Conservation (phyloP, 1,140 invertebrate species). For the Tetraneura akinire region DNA sequence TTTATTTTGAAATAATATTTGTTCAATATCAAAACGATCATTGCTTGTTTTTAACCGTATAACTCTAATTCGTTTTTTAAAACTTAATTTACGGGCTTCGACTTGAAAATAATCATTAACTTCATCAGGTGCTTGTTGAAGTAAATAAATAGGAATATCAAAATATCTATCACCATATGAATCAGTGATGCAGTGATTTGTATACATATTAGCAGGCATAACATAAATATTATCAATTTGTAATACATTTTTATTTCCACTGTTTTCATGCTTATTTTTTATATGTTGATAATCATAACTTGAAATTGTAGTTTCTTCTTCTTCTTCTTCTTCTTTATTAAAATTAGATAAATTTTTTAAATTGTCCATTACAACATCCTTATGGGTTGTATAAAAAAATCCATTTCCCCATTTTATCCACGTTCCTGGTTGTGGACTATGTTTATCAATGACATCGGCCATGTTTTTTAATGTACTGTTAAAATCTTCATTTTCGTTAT, state of each 20-base stretch:
- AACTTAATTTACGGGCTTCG: conserved; percentile 40
- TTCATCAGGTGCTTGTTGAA: not conserved
- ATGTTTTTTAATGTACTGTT: not conserved
- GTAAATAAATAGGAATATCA: conserved; percentile 41
- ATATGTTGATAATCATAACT: not conserved
- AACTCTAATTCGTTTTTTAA: conserved; percentile 33
- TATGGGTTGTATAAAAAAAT: conserved; percentile 27
- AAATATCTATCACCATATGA: conserved; percentile 38
- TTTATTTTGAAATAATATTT: conserved; percentile 50
- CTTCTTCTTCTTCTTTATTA: not conserved
- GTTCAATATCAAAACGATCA: conserved; percentile 31
- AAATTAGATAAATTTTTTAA: not conserved
- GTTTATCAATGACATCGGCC: not conserved
- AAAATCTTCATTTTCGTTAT: conserved; percentile 12
- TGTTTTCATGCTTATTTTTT: not conserved
- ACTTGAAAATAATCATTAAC: conserved; percentile 50
- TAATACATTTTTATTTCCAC: not conserved
- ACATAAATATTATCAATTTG: not conserved
- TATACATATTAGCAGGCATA: not conserved
- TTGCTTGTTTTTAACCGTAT: not conserved
- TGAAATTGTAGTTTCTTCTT: not conserved
- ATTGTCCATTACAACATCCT: not conserved
- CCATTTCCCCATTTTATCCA: conserved; percentile 45
- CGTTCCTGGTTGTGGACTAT: not conserved
- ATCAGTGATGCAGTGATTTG: conserved; percentile 43